Percentiles rank a stretch among this genome's conserved stretches.
Conservation (phyloP, 2,113 vertebrate species). For the Furnarius figulus region DNA sequence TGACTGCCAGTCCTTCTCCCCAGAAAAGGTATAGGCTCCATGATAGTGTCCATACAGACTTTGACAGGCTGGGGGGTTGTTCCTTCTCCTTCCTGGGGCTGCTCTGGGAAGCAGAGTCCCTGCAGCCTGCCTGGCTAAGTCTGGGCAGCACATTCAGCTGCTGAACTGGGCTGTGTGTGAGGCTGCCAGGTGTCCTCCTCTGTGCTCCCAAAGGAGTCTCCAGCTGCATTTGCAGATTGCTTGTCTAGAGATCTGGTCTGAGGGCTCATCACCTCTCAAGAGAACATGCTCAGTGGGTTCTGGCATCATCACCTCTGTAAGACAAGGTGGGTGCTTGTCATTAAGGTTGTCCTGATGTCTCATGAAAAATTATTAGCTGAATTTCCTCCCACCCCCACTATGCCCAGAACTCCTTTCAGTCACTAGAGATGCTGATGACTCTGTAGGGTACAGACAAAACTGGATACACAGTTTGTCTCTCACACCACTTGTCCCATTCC, state of each 20-base stretch:
- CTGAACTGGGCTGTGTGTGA: background rate
- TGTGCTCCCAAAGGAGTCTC: background rate
- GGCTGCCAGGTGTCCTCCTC: background rate
- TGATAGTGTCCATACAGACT: background rate
- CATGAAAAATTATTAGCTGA: background rate
- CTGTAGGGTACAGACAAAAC: background rate
- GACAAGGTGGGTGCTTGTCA: background rate
- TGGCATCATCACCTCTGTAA: background rate
- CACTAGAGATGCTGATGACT: background rate
- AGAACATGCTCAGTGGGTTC: background rate
- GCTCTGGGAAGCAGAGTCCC: background rate
- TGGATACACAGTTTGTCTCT: background rate
- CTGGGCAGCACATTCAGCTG: background rate
- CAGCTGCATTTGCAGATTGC: background rate
- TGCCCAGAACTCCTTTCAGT: background rate
- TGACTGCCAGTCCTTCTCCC: background rate
- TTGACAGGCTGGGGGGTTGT: background rate
- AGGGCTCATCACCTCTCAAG: background rate
- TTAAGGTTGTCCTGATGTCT: background rate
- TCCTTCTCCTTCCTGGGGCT: accelerated
- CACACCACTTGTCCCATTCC: background rate
- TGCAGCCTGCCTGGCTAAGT: background rate
- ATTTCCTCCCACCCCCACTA: too few species aligned
- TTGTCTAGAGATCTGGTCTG: background rate
- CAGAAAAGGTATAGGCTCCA: background rate